These are phyloP conservation scores for Caenorhabditis drosophilae DNA, from an alignment of 2,888 invertebrate species.

Conservation along the genomic window DNA sequence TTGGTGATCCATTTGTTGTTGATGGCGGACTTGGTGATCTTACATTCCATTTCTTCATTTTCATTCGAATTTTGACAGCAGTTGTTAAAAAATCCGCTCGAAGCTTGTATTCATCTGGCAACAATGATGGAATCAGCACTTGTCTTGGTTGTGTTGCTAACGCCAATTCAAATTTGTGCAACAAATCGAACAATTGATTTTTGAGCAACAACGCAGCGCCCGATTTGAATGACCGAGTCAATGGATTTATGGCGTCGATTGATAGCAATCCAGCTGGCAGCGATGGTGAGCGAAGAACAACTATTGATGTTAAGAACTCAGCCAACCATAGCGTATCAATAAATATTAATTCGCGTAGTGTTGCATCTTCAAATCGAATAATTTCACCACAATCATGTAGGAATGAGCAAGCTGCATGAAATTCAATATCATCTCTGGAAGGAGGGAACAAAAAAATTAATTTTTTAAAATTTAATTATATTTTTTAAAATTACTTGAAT, in stretches of 20 bases:
- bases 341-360: conserved; percentile 91
- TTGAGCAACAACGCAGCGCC: conserved; percentile 21
- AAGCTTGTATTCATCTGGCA: conserved; percentile 82
- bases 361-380: conserved; percentile 77
- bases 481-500: conserved; percentile 71
- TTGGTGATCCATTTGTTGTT: conserved; percentile 19
- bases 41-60: conserved; percentile 41
- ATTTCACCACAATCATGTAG: conserved; percentile 79
- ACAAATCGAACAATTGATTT: conserved; percentile 38
- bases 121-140: conserved; percentile 86
- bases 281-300: conserved; percentile 77
- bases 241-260: conserved; percentile 38
- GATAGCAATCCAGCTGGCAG: conserved; percentile 36
- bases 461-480: conserved; percentile 4
- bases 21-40: conserved; percentile 25
- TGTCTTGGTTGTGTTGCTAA: conserved; percentile 92
- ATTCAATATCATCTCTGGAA: conserved; percentile 81
- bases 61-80: conserved; percentile 66
- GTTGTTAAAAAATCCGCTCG: conserved; percentile 68
- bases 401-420: conserved; percentile 94
- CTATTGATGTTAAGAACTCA: conserved; percentile 94
- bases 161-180: conserved; percentile 76
- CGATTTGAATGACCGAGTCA: conserved; percentile 25
- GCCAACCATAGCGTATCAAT: conserved; percentile 97
- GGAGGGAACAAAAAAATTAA: conserved; percentile 72